A percentile compares a stretch with the other conserved stretches of the same genome.
phyloP scores from a whole-genome alignment of 2,113 vertebrate genomes.

The Felis chaus region DNA sequence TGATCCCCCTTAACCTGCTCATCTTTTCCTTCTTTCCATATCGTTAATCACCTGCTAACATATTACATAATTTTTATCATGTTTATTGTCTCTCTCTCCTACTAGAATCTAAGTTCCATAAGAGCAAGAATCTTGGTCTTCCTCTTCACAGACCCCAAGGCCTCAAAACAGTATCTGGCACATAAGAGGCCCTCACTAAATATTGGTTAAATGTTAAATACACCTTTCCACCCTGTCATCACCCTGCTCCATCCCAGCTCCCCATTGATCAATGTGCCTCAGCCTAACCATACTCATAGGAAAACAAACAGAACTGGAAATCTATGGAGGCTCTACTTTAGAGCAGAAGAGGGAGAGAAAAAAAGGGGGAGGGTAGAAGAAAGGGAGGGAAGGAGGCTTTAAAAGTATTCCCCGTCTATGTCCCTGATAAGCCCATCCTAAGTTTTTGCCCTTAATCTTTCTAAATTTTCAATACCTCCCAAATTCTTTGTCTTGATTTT shows the following conservation, averaged over 20 bases:
- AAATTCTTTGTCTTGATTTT: slow-evolving; percentile 23
- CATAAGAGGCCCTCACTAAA: not conserved
- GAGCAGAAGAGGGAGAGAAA: not conserved
- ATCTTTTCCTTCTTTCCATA: not conserved
- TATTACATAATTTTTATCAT: not conserved
- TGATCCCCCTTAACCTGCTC: not conserved
- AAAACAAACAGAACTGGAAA: not conserved
- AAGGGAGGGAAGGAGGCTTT: not conserved
- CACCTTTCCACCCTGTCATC: not conserved
- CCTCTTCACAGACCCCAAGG: not conserved
- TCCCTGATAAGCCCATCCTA: not conserved
- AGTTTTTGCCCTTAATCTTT: not conserved
- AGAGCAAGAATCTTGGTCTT: not conserved
- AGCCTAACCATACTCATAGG: not conserved
- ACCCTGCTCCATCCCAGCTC: not conserved
- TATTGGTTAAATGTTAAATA: not conserved
- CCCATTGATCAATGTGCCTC: not conserved
- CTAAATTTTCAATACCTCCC: slow-evolving; percentile 35
- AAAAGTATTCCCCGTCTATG: not conserved
- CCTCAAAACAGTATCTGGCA: not conserved
- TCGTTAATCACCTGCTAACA: not conserved
- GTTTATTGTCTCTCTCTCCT: not conserved
- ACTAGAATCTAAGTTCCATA: not conserved
- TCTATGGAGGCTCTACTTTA: not conserved
- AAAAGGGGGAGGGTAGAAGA: not conserved